Evolutionary conservation across 2,113 vertebrate genomes (phyloP).

Genomic region (Marmota flaviventris): DNA sequence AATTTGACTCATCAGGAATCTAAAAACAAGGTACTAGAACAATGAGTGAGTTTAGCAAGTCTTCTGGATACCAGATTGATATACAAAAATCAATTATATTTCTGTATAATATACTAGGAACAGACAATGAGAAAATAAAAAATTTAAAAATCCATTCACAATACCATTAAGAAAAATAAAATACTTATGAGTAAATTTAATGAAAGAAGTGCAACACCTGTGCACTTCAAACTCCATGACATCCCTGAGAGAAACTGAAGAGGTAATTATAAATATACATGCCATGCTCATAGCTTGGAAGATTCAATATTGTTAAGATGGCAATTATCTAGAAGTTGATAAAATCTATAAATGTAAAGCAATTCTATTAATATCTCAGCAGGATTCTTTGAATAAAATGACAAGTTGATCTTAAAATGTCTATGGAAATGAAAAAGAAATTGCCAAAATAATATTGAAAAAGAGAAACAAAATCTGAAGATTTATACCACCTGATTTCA

Average conservation of each 20-base stretch:
- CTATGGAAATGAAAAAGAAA: neutral
- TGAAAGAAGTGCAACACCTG: neutral
- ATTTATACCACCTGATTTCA: neutral
- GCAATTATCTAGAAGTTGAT: neutral
- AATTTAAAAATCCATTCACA: neutral
- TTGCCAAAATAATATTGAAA: neutral
- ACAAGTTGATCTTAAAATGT: slow-evolving; percentile 2
- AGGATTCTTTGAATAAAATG: slow-evolving; percentile 32
- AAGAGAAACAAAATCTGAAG: slow-evolving; percentile 36
- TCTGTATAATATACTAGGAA: neutral
- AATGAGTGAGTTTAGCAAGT: slow-evolving; percentile 24
- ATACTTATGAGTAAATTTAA: slow-evolving; percentile 43
- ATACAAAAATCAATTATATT: slow-evolving; percentile 33
- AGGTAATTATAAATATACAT: neutral
- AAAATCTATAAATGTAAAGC: slow-evolving; percentile 8
- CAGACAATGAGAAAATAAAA: neutral
- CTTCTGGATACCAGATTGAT: neutral
- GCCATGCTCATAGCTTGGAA: neutral
- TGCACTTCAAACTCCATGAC: neutral
- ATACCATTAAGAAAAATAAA: slow-evolving; percentile 27
- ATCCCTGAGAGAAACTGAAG: neutral
- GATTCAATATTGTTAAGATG: neutral
- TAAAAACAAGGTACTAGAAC: neutral
- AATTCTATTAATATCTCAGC: neutral
- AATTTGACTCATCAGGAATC: neutral